Evolutionary conservation across 2,113 vertebrate genomes (phyloP).

Genomic region (Myrmecophaga tridactyla): DNA sequence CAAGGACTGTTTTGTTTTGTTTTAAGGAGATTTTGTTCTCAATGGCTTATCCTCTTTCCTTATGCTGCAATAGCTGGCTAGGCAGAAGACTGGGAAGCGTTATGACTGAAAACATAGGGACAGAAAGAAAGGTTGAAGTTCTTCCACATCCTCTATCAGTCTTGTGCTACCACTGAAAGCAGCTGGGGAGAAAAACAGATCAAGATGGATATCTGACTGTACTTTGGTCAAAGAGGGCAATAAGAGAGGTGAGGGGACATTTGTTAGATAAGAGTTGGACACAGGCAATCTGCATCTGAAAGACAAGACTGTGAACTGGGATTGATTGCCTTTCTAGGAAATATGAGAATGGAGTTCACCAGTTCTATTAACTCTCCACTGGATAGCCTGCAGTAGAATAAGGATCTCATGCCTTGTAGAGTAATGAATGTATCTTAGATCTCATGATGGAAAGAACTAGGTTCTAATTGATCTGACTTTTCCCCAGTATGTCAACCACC

Average conservation of each 20-base stretch:
- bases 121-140: neutral
- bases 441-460: neutral
- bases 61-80: too few species aligned
- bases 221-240: neutral
- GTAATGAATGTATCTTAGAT: neutral
- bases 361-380: neutral
- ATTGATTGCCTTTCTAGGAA: neutral
- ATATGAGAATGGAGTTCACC: neutral
- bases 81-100: neutral
- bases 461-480: neutral
- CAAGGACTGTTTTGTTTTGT: neutral
- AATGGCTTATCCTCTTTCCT: neutral
- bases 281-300: neutral
- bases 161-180: neutral
- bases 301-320: neutral
- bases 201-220: too few species aligned
- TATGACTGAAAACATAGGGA: neutral
- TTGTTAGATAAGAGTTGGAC: neutral
- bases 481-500: conserved; percentile 46
- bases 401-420: neutral
- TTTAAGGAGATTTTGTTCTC: neutral
- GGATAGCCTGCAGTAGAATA: neutral
- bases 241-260: neutral
- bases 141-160: neutral
- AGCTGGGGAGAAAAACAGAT: neutral